A percentile compares a stretch with the other conserved stretches of the same genome.
Conservation (phyloP, 2,797 vertebrate species). For the Huso huso region DNA sequence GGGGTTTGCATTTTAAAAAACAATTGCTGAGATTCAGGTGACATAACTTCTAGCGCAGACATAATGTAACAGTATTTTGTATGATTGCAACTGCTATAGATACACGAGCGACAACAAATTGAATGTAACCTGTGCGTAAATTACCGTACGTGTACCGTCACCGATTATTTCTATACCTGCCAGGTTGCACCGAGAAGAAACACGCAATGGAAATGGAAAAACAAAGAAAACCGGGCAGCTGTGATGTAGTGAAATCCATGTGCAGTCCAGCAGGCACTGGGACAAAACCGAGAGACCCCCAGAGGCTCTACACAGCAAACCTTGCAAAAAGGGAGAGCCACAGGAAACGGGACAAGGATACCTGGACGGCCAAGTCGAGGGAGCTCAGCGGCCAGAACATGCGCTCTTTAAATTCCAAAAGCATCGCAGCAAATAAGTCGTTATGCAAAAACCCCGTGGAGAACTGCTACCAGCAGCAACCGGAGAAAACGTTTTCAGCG, state of each 20-base stretch:
- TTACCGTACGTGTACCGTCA: too few species aligned
- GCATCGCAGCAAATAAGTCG: constrained; percentile 14
- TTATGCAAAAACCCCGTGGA: constrained; percentile 6
- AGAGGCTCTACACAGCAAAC: not conserved
- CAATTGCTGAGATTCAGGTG: too few species aligned
- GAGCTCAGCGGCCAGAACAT: not conserved
- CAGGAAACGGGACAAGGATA: constrained; percentile 7
- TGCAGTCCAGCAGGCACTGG: not conserved
- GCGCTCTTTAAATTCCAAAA: constrained; percentile 13
- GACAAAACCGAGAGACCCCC: not conserved
- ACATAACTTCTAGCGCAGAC: too few species aligned
- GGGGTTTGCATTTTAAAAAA: too few species aligned
- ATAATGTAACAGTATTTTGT: too few species aligned
- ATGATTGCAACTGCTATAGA: too few species aligned
- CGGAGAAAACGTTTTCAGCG: constrained; percentile 25
- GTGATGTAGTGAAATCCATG: too few species aligned
- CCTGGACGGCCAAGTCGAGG: constrained; percentile 1
- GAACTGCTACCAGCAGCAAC: constrained; percentile 17
- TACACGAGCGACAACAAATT: too few species aligned
- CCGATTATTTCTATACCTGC: not conserved
- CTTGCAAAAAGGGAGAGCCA: not conserved
- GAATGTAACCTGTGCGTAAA: too few species aligned
- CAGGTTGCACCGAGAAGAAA: not conserved
- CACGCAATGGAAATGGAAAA: not conserved
- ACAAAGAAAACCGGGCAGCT: not conserved